phyloP scores from a whole-genome alignment of 92 coral and sea anemone genomes.

The Isaurus tuberculatus region DNA sequence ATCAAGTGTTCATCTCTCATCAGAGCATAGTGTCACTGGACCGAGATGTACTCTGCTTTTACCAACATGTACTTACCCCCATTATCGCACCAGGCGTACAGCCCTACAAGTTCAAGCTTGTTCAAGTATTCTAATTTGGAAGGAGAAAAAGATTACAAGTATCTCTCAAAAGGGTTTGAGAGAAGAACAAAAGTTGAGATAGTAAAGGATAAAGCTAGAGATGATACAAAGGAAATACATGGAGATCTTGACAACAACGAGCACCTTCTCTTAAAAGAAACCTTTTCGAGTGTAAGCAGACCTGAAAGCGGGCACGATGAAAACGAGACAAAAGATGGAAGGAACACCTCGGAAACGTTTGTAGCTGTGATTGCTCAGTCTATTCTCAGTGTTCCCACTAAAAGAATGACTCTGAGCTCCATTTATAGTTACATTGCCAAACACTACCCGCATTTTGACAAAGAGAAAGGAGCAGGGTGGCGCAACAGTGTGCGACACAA shows the following conservation, averaged over 20 bases:
- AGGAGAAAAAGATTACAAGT: constrained; percentile 64
- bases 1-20: constrained; percentile 38
- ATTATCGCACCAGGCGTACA: constrained; percentile 52
- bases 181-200: constrained; percentile 43
- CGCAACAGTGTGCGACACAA: constrained; percentile 98
- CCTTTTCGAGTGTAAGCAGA: constrained; percentile 37
- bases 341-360: constrained; percentile 87
- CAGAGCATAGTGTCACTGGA: not conserved
- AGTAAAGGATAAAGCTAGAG: constrained; percentile 42
- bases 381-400: constrained; percentile 92
- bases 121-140: constrained; percentile 67
- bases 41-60: constrained; percentile 39
- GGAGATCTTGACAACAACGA: constrained; percentile 2
- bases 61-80: constrained; percentile 43
- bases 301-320: constrained; percentile 58
- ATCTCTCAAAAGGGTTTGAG: constrained; percentile 47
- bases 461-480: constrained; percentile 99
- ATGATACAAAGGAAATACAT: constrained; percentile 31
- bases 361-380: constrained; percentile 99
- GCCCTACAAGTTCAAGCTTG: constrained; percentile 54
- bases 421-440: constrained; percentile 93
- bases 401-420: constrained; percentile 97
- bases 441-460: constrained; percentile 93
- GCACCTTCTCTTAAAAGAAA: constrained; percentile 23
- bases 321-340: constrained; percentile 66